A percentile compares a stretch with the other conserved stretches of the same genome.
Conservation (phyloP, 30 jellyfish, hydroid and myxozoan genomes). For the Chironex yamaguchii region DNA sequence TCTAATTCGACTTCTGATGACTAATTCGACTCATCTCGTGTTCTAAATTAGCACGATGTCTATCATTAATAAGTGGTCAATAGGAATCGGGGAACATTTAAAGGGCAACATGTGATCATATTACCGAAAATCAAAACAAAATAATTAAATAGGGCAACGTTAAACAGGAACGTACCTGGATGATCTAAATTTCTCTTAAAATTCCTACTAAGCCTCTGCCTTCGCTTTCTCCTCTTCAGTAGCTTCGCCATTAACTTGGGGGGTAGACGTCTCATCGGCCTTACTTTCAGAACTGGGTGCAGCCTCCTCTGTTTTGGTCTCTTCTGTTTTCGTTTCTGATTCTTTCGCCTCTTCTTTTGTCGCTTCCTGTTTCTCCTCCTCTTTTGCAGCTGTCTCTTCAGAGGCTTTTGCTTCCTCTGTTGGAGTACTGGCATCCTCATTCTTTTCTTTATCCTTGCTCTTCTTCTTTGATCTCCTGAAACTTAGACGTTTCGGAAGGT, state of each 20-base stretch:
- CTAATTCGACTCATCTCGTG: too few relatives aligned
- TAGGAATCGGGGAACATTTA: too few relatives aligned
- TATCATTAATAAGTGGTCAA: too few relatives aligned
- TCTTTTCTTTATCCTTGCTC: slow-evolving; percentile 68
- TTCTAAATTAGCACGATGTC: too few relatives aligned
- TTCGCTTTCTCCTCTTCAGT: slow-evolving; percentile 68
- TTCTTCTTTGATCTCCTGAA: slow-evolving; percentile 78
- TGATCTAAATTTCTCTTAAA: background rate
- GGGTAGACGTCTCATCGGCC: slow-evolving; percentile 48
- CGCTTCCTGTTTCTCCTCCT: slow-evolving; percentile 46
- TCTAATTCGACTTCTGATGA: too few relatives aligned
- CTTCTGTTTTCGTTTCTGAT: slow-evolving; percentile 53
- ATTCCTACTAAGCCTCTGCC: slow-evolving; percentile 53
- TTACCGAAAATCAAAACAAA: too few relatives aligned
- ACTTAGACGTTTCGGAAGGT: slow-evolving; percentile 75
- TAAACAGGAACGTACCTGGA: background rate
- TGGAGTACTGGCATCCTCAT: slow-evolving; percentile 17
- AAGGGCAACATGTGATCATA: too few relatives aligned
- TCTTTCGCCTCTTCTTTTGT: slow-evolving; percentile 56
- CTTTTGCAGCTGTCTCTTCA: slow-evolving; percentile 35
- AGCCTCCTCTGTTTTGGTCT: slow-evolving; percentile 26
- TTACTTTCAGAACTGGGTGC: slow-evolving; percentile 13
- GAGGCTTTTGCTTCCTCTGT: slow-evolving; percentile 3
- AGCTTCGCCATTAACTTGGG: slow-evolving; percentile 78
- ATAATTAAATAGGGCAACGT: too few relatives aligned